Conservation (phyloP, 2,797 vertebrate species). For the Morus bassanus region DNA sequence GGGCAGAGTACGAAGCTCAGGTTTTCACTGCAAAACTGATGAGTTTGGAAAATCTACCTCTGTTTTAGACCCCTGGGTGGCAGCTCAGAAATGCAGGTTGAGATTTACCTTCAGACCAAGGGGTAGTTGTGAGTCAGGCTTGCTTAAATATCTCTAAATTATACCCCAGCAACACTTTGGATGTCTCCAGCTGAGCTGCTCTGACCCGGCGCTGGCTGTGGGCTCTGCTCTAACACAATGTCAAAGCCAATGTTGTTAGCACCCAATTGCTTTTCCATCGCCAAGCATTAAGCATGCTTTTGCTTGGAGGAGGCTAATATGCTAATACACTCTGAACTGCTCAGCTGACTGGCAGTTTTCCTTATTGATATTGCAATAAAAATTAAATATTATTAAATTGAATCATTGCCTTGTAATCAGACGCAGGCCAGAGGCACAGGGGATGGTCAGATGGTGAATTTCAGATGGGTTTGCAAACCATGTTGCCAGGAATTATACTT, state of each 20-base stretch:
- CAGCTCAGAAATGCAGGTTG: background rate
- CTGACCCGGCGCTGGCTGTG: rapidly evolving
- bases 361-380: background rate
- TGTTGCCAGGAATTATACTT: background rate
- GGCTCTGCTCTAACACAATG: background rate
- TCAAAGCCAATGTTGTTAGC: background rate
- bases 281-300: background rate
- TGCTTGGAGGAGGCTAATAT: background rate
- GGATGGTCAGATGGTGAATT: background rate
- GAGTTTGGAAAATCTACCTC: background rate
- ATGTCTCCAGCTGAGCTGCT: background rate
- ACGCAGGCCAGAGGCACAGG: background rate
- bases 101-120: background rate
- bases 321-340: background rate
- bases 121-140: background rate
- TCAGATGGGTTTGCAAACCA: background rate
- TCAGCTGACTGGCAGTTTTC: background rate
- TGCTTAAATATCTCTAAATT: background rate
- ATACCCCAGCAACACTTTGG: rapidly evolving
- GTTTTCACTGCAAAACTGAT: background rate
- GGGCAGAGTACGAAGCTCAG: background rate
- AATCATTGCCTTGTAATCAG: background rate
- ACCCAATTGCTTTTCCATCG: background rate
- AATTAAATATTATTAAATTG: background rate
- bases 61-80: background rate